Conservation (phyloP, 1,140 invertebrate species). For the Drosophila elegans region DNA sequence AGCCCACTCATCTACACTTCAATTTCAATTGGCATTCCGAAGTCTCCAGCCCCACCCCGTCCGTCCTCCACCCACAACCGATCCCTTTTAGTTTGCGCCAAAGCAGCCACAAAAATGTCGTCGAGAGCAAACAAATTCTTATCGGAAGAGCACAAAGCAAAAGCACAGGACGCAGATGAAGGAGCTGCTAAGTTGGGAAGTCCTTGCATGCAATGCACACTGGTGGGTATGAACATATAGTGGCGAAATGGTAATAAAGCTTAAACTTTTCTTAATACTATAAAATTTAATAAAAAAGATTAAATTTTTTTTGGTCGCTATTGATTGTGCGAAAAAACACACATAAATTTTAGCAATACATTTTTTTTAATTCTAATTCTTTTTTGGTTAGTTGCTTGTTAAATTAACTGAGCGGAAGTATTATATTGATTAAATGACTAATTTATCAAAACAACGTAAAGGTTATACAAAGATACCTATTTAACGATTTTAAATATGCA, state of each 20-base stretch:
- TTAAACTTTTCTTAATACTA: not conserved
- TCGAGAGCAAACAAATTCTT: constrained; percentile 78
- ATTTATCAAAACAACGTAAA: too few species aligned
- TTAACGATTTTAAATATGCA: not conserved
- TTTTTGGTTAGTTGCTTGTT: too few species aligned
- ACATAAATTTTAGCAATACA: too few species aligned
- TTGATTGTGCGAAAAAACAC: too few species aligned
- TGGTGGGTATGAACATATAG: constrained; percentile 7
- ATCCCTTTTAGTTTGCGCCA: constrained; percentile 42
- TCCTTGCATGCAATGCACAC: constrained; percentile 6
- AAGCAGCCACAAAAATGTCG: constrained; percentile 74
- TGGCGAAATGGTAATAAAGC: not conserved
- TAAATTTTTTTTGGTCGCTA: too few species aligned
- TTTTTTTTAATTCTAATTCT: too few species aligned
- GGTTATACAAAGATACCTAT: too few species aligned
- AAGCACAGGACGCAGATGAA: constrained; percentile 37
- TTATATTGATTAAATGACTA: too few species aligned
- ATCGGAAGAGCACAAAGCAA: constrained; percentile 67
- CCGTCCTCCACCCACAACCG: not conserved
- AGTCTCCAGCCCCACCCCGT: constrained; percentile 6
- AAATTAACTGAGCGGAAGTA: too few species aligned
- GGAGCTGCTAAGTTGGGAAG: constrained; percentile 26
- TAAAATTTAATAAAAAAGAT: too few species aligned
- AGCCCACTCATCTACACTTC: constrained; percentile 69
- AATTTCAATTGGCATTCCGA: constrained; percentile 78